phyloP scores from a whole-genome alignment of 2,113 vertebrate species.

The Laticauda laticaudata region DNA sequence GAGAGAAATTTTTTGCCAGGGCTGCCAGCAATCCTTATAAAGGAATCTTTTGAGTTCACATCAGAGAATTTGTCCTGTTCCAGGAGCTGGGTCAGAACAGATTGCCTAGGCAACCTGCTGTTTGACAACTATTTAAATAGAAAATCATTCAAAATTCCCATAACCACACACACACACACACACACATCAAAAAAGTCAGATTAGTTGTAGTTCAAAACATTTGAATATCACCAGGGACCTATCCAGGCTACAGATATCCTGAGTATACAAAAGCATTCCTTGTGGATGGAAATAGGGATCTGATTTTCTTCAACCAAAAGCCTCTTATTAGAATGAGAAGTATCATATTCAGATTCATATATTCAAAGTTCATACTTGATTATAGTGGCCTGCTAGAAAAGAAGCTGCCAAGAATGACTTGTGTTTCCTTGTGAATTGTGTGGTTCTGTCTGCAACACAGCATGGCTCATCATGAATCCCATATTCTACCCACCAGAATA shows the following conservation, averaged over 20 bases:
- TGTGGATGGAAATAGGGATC: background rate
- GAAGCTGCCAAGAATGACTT: background rate
- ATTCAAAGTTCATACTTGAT: background rate
- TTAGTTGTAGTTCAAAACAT: background rate
- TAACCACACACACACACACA: background rate
- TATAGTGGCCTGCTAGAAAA: background rate
- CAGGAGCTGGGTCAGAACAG: too few relatives aligned
- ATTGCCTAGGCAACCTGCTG: background rate
- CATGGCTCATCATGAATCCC: slow-evolving; percentile 1
- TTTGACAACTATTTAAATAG: background rate
- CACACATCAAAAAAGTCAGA: background rate
- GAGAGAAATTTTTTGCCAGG: too few relatives aligned
- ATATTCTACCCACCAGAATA: slow-evolving; percentile 74
- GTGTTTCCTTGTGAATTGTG: background rate
- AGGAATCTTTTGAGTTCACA: too few relatives aligned
- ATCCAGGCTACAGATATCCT: background rate
- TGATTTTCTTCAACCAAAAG: background rate
- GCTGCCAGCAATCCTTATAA: too few relatives aligned
- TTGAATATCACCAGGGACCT: background rate
- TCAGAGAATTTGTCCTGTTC: too few relatives aligned
- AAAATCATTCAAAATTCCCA: background rate
- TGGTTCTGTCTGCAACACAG: background rate
- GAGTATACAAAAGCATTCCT: background rate
- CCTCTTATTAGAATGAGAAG: background rate
- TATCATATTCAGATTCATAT: background rate